Conservation (phyloP, 1,140 invertebrate species). For the Pinna nobilis region DNA sequence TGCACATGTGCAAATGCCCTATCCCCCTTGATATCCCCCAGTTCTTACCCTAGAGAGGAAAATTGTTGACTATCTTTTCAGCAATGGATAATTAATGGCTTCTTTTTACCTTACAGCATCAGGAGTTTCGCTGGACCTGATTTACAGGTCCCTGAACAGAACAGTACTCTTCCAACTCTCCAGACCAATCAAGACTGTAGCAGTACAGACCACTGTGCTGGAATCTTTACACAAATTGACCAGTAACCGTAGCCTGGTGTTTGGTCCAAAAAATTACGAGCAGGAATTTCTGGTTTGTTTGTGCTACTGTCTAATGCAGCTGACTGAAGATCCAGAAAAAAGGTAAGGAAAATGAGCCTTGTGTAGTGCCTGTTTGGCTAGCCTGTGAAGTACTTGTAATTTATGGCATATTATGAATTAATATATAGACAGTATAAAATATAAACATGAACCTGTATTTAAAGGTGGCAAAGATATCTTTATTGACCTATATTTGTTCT, state of each 20-base stretch:
- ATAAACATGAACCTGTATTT: too few species aligned
- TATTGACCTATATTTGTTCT: too few species aligned
- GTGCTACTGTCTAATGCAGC: conserved; percentile 94
- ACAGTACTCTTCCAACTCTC: conserved; percentile 95
- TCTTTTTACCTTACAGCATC: conserved; percentile 66
- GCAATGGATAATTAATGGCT: neutral
- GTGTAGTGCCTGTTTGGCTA: too few species aligned
- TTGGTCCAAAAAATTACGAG: conserved; percentile 96
- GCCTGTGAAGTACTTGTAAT: too few species aligned
- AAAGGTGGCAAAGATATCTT: too few species aligned
- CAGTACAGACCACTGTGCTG: conserved; percentile 92
- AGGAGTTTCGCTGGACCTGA: conserved; percentile 81
- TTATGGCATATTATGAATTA: too few species aligned
- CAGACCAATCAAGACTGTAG: conserved; percentile 86
- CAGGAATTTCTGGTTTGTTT: conserved; percentile 96
- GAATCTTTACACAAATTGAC: conserved; percentile 96
- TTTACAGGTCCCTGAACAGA: conserved; percentile 95
- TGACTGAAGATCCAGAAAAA: conserved; percentile 93
- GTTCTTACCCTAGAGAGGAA: too few species aligned
- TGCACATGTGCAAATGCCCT: too few species aligned
- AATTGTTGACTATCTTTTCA: too few species aligned
- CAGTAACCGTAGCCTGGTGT: conserved; percentile 87
- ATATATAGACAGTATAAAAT: too few species aligned
- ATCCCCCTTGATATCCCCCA: too few species aligned
- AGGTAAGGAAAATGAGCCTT: conserved; percentile 73